Base-by-base conservation (phyloP, 2,113 vertebrate genomes). In the Cettia cetti region DNA sequence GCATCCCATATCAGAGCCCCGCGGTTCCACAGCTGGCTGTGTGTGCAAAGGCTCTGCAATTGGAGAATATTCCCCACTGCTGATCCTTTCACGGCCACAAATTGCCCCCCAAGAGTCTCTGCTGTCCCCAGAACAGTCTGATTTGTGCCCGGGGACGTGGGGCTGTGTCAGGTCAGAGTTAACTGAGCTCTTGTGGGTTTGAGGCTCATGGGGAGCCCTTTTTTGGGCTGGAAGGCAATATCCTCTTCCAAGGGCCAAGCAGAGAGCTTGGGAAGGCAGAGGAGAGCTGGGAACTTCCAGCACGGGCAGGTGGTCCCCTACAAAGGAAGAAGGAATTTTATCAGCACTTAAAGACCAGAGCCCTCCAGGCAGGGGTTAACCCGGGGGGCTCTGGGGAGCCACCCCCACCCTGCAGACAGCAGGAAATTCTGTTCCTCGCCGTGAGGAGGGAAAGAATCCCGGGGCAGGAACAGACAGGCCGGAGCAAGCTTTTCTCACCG, bases 391-490 rank as follows among this genome's bases (percentile, higher is more conserved):
- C 10, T n/a, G 70, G 94, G 83, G 87, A 82, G 24, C 66, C 77
- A 49, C 35, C 82, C 86, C 88, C 91, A 63, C 74, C 72, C 93
- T 54, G 57, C 93, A 57, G 91, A 61, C 2, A 65, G 84, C 77
- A 91, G 94, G 86, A 64, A 94, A 79, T 47, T 7, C 37, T 35
- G 11, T 39, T 80, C 91, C 39, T 42, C 59, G 91, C 91, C 84
- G 45, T 45, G 1, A 79, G 84, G 53, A 94, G 81, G 91, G 91
- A 68, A 95, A 69, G 37, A 13, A 33, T 28, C 90, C 49, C 66
- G 59, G 74, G 90, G 93, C 91, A 85, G 94, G 86, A 84, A 17
- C 86, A 77, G 92, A n/a, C 95, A 96, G 93, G 96, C 84, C 87
- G 3, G 75, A 85, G 96, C 95, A 96, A 54, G 94, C 81, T 89